Conservation (phyloP, 2,888 invertebrate species). For the Pimpla rufipes region DNA sequence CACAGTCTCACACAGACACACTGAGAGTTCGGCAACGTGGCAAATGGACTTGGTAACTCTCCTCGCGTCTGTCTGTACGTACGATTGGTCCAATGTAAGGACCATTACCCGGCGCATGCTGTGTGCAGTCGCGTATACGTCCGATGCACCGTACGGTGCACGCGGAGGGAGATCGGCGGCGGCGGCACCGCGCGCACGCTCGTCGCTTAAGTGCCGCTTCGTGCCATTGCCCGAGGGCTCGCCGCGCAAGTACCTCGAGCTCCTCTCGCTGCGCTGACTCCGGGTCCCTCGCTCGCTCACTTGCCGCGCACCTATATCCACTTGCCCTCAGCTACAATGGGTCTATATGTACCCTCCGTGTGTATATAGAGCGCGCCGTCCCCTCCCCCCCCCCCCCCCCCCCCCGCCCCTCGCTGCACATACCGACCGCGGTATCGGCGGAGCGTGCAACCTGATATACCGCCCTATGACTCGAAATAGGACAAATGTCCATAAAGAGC, state of each 20-base stretch:
- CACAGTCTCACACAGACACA: not conserved
- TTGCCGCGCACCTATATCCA: conserved; percentile 36
- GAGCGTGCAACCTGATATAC: conserved; percentile 22
- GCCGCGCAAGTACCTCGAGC: conserved; percentile 64
- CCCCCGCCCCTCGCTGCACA: too few species aligned
- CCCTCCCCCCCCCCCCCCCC: not conserved
- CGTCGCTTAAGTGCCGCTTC: conserved; percentile 63
- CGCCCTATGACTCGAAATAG: conserved; percentile 46
- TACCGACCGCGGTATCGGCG: not conserved
- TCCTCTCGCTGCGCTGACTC: conserved; percentile 41
- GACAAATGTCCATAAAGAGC: conserved; percentile 56
- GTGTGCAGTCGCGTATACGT: conserved; percentile 64
- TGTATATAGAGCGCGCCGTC: not conserved
- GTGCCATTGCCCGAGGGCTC: conserved; percentile 65
- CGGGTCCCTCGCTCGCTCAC: conserved; percentile 40
- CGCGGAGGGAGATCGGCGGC: conserved; percentile 6
- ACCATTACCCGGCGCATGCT: conserved; percentile 73
- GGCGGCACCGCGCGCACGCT: conserved; percentile 50
- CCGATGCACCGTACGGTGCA: conserved; percentile 43
- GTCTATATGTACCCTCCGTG: conserved; percentile 8
- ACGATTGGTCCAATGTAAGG: conserved; percentile 74
- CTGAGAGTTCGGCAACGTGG: conserved; percentile 71
- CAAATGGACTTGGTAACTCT: conserved; percentile 73
- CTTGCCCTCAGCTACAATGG: conserved; percentile 19
- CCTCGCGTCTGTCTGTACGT: conserved; percentile 60